Conservation (phyloP, 2,888 invertebrate genomes). For the Hesperia comma region DNA sequence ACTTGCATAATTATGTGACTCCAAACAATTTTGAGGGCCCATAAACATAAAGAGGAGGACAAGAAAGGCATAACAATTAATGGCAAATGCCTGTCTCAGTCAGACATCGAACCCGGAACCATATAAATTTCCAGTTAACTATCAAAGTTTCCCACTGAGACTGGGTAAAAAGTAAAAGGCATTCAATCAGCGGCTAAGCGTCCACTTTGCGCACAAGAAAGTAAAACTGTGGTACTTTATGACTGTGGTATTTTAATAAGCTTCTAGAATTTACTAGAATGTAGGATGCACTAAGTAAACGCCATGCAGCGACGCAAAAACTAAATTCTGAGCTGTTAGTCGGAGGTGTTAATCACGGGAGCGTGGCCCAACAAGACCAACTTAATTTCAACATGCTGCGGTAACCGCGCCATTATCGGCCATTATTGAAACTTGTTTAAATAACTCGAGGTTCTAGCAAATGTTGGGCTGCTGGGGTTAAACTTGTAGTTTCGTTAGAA, state of each 20-base stretch:
- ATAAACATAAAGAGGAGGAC: no score
- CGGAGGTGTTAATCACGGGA: conserved; percentile 26
- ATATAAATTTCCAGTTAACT: no score
- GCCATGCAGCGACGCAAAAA: conserved; percentile 17
- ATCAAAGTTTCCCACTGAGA: no score
- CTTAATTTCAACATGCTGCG: conserved; percentile 22
- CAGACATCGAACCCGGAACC: no score
- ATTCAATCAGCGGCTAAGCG: background rate
- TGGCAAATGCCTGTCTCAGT: no score
- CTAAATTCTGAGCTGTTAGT: conserved; percentile 20
- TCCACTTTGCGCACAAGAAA: conserved; percentile 8
- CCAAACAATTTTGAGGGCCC: no score
- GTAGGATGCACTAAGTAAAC: conserved; percentile 13
- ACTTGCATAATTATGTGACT: no score
- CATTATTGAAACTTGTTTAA: conserved; percentile 19
- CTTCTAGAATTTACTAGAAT: conserved; percentile 20
- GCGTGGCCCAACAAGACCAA: conserved; percentile 10
- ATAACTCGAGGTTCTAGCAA: conserved; percentile 22
- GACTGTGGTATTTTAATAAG: conserved; percentile 17
- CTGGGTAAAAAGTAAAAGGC: background rate
- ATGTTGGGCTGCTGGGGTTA: background rate
- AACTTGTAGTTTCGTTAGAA: no score
- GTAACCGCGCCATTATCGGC: conserved; percentile 19
- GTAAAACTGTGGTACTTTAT: conserved; percentile 18
- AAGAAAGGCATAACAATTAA: no score